phyloP scores from a whole-genome alignment of 64 coral and sea anemone species.

The Platygyra sinensis region DNA sequence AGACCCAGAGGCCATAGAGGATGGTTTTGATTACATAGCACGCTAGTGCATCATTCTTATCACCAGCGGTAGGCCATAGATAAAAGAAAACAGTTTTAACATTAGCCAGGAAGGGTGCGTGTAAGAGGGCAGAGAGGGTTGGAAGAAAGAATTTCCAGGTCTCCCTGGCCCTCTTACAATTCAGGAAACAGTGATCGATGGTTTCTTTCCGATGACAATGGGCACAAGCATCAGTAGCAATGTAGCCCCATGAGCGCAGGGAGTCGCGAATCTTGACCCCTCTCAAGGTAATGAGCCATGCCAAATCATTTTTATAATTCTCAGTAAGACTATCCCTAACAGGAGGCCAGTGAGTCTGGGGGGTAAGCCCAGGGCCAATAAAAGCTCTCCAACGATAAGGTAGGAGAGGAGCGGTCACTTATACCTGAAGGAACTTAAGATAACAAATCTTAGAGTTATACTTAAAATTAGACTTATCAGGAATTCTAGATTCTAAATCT shows the following conservation, averaged over 20 bases:
- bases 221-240: neutral
- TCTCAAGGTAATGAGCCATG: slow-evolving; percentile 14
- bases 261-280: neutral
- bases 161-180: neutral
- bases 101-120: neutral
- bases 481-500: neutral
- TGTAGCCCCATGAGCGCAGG: neutral
- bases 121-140: neutral
- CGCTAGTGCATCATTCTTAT: no score
- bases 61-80: no score
- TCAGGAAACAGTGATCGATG: slow-evolving; percentile 4
- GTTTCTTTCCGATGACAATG: neutral
- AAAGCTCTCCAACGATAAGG: neutral
- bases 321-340: neutral
- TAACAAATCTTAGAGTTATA: neutral
- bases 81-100: neutral
- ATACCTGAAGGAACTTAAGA: neutral
- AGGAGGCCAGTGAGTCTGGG: neutral
- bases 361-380: no score
- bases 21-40: neutral
- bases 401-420: neutral
- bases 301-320: neutral
- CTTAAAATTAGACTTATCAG: neutral
- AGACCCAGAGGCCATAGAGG: neutral
- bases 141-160: neutral